Conservation (phyloP, 2,113 vertebrate genomes). For the Brachypteracias leptosomus region DNA sequence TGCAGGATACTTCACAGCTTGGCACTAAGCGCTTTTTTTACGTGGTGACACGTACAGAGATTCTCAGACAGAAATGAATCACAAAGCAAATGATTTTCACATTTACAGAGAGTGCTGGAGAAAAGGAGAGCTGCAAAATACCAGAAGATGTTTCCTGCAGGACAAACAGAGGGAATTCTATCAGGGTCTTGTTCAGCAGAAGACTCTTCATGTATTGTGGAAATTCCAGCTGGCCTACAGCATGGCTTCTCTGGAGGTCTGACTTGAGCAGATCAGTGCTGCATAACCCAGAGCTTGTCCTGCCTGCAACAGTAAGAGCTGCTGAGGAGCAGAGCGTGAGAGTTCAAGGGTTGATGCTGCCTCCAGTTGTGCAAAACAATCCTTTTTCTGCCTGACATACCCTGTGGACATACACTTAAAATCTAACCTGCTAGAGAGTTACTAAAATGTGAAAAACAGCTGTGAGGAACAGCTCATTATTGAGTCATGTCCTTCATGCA, state of each 20-base stretch:
- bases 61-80: conserved; percentile 46
- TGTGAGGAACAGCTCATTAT: neutral
- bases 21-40: neutral
- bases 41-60: conserved; percentile 11
- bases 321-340: neutral
- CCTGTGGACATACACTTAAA: neutral
- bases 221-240: neutral
- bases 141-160: neutral
- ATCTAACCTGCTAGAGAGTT: neutral
- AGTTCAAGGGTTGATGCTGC: neutral
- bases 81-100: neutral
- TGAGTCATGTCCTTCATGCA: neutral
- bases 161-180: neutral
- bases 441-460: neutral
- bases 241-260: neutral
- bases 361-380: neutral
- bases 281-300: neutral
- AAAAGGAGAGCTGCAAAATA: neutral
- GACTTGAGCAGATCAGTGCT: neutral
- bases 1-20: neutral
- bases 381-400: neutral
- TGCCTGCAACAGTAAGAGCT: neutral
- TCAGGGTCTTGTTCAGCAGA: neutral
- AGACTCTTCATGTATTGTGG: neutral
- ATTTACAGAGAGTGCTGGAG: neutral